phyloP scores from a whole-genome alignment of 2,113 vertebrate species.

The Apodemus speciosus region DNA sequence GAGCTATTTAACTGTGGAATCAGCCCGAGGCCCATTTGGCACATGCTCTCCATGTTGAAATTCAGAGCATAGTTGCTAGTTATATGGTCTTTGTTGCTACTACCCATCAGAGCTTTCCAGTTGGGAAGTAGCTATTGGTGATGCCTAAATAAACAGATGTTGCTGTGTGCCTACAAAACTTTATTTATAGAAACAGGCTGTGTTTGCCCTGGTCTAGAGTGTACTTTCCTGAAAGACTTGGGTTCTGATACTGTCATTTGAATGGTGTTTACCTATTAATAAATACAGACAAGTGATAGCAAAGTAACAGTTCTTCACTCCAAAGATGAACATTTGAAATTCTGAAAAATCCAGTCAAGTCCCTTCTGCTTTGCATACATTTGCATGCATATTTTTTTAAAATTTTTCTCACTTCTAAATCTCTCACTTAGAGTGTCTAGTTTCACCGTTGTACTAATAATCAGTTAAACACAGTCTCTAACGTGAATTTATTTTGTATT shows the following conservation, averaged over 20 bases:
- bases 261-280: neutral
- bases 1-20: neutral
- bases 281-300: neutral
- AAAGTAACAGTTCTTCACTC: slow-evolving; percentile 5
- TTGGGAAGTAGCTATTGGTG: neutral
- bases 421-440: neutral
- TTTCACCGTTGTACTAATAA: neutral
- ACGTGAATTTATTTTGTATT: neutral
- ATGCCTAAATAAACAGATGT: neutral
- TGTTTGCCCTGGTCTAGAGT: neutral
- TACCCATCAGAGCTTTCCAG: neutral
- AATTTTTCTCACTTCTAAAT: neutral
- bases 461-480: neutral
- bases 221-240: neutral
- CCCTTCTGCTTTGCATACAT: neutral
- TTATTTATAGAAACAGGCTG: neutral
- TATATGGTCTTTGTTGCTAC: neutral
- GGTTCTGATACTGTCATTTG: neutral
- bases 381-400: neutral
- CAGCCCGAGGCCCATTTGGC: neutral
- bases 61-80: neutral
- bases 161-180: neutral
- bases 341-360: neutral
- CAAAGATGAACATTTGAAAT: neutral
- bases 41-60: neutral